These are phyloP conservation scores for Ypsolopha sequella DNA, from an alignment of 2,888 invertebrate species.

Conservation along the genomic window DNA sequence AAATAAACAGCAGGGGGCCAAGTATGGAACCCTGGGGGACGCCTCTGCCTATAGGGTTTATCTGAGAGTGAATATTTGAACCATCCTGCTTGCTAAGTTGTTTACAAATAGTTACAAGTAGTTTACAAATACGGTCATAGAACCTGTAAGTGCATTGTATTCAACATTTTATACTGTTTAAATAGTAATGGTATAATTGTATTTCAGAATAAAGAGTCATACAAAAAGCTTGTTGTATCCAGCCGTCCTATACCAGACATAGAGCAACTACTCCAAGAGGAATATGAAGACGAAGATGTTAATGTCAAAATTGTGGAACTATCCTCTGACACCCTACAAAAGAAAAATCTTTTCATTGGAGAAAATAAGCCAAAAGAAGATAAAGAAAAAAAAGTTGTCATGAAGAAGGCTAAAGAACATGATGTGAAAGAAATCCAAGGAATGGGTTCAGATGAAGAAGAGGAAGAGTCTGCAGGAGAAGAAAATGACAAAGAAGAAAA, in stretches of 20 bases:
- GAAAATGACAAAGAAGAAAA: conserved; percentile 29
- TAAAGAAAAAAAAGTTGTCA: conserved; percentile 17
- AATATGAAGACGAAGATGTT: conserved; percentile 83
- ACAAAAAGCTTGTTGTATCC: conserved; percentile 80
- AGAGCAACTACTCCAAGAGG: conserved; percentile 75
- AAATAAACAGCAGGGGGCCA: no score
- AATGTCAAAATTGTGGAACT: conserved; percentile 84
- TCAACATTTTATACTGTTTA: neutral
- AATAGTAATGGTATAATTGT: conserved; percentile 1
- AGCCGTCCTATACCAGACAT: conserved; percentile 78
- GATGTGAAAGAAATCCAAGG: conserved; percentile 32
- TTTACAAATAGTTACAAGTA: no score
- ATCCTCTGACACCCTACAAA: conserved; percentile 77
- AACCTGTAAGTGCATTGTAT: no score
- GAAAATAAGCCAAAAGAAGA: conserved; percentile 68
- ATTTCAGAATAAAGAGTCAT: conserved; percentile 74
- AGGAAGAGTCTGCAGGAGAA: conserved; percentile 26
- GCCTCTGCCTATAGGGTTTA: no score
- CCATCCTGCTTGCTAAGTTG: no score
- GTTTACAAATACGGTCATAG: no score
- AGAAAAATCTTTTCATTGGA: conserved; percentile 79
- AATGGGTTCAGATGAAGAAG: conserved; percentile 46
- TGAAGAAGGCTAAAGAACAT: conserved; percentile 22
- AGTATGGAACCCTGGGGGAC: no score
- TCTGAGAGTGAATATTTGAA: no score